Evolutionary conservation across 1,140 invertebrate genomes (phyloP).

Genomic region (Drosophila mojavensis): DNA sequence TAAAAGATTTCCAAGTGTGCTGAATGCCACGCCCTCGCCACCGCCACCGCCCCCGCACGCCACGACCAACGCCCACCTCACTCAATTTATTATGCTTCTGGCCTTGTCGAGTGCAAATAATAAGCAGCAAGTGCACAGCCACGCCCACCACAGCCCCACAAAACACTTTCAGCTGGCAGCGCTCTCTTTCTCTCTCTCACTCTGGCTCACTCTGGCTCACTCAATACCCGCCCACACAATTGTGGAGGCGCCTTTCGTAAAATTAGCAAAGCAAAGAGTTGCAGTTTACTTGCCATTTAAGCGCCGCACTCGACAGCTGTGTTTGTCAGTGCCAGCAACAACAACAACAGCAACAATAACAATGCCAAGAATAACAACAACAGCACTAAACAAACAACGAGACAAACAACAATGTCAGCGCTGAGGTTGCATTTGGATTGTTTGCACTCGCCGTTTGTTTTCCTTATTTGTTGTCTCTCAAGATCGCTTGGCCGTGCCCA

Average conservation of each 20-base stretch:
- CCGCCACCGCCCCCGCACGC: background rate
- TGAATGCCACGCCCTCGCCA: background rate
- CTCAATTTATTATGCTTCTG: constrained; percentile 74
- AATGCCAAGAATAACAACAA: constrained; percentile 13
- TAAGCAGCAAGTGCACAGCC: constrained; percentile 78
- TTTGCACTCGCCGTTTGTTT: constrained; percentile 42
- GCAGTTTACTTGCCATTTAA: constrained; percentile 82
- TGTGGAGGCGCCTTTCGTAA: constrained; percentile 49
- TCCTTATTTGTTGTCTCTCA: constrained; percentile 46
- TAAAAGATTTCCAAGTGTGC: constrained; percentile 73
- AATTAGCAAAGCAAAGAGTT: constrained; percentile 80
- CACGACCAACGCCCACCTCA: constrained; percentile 24
- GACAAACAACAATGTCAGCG: constrained; percentile 31
- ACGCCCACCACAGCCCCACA: constrained; percentile 41
- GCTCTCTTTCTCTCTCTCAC: constrained; percentile 2
- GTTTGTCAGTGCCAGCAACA: constrained; percentile 64
- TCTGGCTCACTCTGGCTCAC: background rate
- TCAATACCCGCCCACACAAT: constrained; percentile 66
- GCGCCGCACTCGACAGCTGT: constrained; percentile 73
- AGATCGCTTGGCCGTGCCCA: constrained; percentile 22
- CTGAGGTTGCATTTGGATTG: constrained; percentile 52
- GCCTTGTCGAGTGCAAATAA: constrained; percentile 79
- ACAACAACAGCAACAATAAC: constrained; percentile 15
- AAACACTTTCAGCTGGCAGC: constrained; percentile 42
- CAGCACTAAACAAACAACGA: background rate